Conservation (phyloP, 2,888 invertebrate genomes). For the Drosophila kuntzei region DNA sequence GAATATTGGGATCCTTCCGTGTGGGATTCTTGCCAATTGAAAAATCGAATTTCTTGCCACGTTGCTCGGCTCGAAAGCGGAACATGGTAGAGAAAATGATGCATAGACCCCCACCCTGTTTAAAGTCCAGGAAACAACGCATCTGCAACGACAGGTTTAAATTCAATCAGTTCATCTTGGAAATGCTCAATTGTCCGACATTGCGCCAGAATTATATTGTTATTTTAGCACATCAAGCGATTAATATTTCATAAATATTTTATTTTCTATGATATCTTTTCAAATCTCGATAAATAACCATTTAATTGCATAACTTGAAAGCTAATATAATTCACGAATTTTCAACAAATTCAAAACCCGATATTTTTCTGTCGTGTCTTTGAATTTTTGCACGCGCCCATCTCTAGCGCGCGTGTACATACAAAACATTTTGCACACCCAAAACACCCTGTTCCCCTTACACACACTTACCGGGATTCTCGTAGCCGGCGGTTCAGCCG, state of each 20-base stretch:
- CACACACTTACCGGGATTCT: slow-evolving; percentile 90
- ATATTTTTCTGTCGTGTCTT: background rate
- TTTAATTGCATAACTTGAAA: background rate
- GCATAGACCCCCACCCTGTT: slow-evolving; percentile 96
- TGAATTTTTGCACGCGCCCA: slow-evolving; percentile 33
- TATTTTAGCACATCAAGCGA: background rate
- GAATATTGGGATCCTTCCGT: slow-evolving; percentile 95
- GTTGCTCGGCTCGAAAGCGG: slow-evolving; percentile 98
- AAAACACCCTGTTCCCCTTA: slow-evolving; percentile 55
- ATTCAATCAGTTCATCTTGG: background rate
- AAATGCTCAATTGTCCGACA: background rate
- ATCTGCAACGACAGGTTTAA: slow-evolving; percentile 87
- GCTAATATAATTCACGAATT: background rate
- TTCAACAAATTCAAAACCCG: background rate
- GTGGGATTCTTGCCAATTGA: slow-evolving; percentile 92
- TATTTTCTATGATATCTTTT: background rate
- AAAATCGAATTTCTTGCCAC: slow-evolving; percentile 97
- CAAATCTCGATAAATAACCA: background rate
- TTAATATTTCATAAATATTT: background rate
- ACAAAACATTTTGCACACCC: slow-evolving; percentile 52
- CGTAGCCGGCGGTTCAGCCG: slow-evolving; percentile 94
- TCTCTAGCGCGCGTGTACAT: slow-evolving; percentile 61
- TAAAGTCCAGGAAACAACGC: slow-evolving; percentile 98
- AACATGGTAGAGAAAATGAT: slow-evolving; percentile 97
- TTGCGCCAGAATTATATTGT: background rate